phyloP scores from a whole-genome alignment of 2,797 vertebrate species.

The Lepus oiostolus region DNA sequence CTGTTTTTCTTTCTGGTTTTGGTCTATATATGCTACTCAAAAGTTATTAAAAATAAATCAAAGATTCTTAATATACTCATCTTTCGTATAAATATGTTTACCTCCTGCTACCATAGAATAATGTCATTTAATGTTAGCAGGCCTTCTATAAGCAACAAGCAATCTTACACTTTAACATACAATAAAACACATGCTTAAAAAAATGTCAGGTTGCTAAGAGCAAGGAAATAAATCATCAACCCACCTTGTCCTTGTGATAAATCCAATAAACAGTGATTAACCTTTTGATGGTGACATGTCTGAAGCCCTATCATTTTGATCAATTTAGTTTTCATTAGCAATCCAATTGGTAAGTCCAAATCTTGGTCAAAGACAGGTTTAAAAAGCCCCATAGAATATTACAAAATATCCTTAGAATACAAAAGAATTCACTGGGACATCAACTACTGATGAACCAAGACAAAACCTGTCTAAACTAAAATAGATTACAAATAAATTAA shows the following conservation, averaged over 20 bases:
- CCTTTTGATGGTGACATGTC: not conserved
- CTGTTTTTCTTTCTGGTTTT: not conserved
- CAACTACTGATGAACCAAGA: not conserved
- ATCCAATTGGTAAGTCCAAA: not conserved
- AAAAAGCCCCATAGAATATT: conserved; percentile 36
- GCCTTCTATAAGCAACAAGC: not conserved
- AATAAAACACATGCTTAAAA: not conserved
- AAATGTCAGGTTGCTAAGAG: not conserved
- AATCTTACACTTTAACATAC: conserved; percentile 30
- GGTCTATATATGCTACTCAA: not conserved
- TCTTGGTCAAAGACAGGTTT: not conserved
- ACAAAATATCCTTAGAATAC: not conserved
- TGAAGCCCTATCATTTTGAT: not conserved
- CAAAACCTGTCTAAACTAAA: not conserved
- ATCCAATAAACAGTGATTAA: not conserved
- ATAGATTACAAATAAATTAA: not conserved
- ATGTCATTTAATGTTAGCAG: not conserved
- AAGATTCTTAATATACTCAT: not conserved
- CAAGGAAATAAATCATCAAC: not conserved
- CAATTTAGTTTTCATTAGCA: conserved; percentile 24
- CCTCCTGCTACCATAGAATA: not conserved
- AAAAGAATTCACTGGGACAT: not conserved
- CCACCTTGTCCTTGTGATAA: not conserved
- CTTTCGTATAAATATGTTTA: not conserved
- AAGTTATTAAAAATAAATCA: not conserved